Percentiles rank a stretch among this genome's conserved stretches.
Evolutionary conservation across 2,797 vertebrate genomes (phyloP).

Genomic region (Lates japonicus): DNA sequence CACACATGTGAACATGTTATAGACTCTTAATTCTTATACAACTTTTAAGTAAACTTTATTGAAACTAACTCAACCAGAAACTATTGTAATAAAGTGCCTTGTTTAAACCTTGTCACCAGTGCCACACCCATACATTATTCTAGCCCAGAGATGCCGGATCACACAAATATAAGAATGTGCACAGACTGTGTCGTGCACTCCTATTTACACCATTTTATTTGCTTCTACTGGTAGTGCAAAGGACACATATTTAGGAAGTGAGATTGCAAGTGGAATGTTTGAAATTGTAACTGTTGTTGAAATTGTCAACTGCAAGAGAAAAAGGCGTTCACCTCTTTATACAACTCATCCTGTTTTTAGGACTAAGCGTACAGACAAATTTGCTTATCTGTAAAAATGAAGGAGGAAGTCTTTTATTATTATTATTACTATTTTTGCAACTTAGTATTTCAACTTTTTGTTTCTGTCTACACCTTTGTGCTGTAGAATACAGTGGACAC

Average conservation of each 20-base stretch:
- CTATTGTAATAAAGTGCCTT: too few relatives aligned
- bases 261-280: not conserved
- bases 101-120: not conserved
- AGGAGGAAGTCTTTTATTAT: not conserved
- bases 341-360: not conserved
- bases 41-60: not conserved
- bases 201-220: not conserved
- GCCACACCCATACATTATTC: conserved; percentile 22
- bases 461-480: not conserved
- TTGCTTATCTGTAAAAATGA: not conserved
- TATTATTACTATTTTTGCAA: not conserved
- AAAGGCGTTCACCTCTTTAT: not conserved
- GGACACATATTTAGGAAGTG: not conserved
- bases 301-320: not conserved
- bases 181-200: not conserved
- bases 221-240: not conserved
- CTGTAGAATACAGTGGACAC: not conserved
- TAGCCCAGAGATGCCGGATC: not conserved
- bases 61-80: not conserved
- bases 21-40: not conserved
- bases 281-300: not conserved
- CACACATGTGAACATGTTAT: not conserved
- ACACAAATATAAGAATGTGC: not conserved
- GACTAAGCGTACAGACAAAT: not conserved
- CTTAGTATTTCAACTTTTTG: not conserved